Evolutionary conservation across 37 sponge, comb jelly and placozoan genomes (phyloP).

Genomic region (Spongia lamella): DNA sequence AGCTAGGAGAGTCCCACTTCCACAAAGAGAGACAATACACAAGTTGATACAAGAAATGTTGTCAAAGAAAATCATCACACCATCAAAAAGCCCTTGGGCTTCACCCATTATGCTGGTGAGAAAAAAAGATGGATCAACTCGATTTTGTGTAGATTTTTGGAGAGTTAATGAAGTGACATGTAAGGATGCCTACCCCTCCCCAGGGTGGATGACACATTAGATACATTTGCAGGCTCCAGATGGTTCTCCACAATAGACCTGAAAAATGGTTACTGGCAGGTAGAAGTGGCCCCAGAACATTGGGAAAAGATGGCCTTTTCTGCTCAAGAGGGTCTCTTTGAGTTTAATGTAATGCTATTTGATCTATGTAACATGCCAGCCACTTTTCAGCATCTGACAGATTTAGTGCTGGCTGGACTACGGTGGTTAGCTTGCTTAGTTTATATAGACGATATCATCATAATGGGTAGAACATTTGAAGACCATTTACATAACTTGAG

Average conservation of each 20-base stretch:
- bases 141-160: conserved; percentile 28
- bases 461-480: conserved; percentile 4
- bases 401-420: conserved; percentile 10
- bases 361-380: conserved; percentile 34
- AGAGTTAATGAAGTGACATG: background rate
- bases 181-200: background rate
- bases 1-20: background rate
- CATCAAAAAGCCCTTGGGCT: conserved; percentile 18
- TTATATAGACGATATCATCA: conserved; percentile 23
- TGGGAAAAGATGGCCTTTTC: conserved; percentile 4
- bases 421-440: conserved; percentile 1
- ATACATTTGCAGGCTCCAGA: background rate
- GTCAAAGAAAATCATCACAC: background rate
- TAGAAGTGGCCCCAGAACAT: background rate
- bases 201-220: conserved; percentile 18
- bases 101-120: conserved; percentile 20
- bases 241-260: conserved; percentile 23
- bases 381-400: conserved; percentile 23
- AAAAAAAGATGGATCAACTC: conserved; percentile 18
- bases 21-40: background rate
- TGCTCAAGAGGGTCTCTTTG: conserved; percentile 8
- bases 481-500: conserved; percentile 10
- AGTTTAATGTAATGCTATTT: conserved; percentile 33
- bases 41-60: background rate
- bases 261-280: conserved; percentile 25